Conservation (phyloP, 2,113 vertebrate genomes). For the Ceuthmochares aereus region DNA sequence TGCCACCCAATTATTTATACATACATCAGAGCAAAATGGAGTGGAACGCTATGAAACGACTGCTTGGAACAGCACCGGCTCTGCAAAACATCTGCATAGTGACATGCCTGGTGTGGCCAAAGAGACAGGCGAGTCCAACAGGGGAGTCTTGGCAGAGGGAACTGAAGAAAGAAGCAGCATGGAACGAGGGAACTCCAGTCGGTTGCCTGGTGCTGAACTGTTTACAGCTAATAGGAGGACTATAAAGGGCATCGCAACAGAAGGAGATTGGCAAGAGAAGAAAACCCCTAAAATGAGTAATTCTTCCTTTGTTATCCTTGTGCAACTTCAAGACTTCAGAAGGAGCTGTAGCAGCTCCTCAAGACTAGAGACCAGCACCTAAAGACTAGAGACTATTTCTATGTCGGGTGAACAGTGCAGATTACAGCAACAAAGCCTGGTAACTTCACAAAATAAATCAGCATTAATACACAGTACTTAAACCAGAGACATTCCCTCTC, state of each 20-base stretch:
- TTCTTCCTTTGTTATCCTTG: background rate
- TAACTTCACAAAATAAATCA: background rate
- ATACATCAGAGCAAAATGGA: background rate
- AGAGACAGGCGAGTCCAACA: background rate
- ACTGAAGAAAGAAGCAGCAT: background rate
- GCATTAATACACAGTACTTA: slow-evolving; percentile 31
- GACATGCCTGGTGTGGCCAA: background rate
- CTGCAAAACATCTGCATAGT: background rate
- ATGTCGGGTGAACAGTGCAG: accelerated
- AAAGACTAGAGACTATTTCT: accelerated
- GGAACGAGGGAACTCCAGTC: background rate
- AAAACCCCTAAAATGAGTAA: background rate
- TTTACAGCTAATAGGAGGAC: background rate
- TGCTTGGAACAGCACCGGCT: background rate
- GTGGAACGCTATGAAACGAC: background rate
- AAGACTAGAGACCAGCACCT: accelerated
- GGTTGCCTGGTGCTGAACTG: background rate
- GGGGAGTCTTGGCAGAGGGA: background rate
- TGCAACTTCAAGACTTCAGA: background rate
- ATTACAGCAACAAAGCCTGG: background rate
- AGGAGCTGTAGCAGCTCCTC: background rate
- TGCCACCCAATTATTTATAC: background rate
- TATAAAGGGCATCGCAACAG: background rate
- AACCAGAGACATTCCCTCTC: slow-evolving; percentile 35
- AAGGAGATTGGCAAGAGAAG: background rate